Base-by-base conservation (phyloP, 2,113 vertebrate species). In the Lathamus discolor region DNA sequence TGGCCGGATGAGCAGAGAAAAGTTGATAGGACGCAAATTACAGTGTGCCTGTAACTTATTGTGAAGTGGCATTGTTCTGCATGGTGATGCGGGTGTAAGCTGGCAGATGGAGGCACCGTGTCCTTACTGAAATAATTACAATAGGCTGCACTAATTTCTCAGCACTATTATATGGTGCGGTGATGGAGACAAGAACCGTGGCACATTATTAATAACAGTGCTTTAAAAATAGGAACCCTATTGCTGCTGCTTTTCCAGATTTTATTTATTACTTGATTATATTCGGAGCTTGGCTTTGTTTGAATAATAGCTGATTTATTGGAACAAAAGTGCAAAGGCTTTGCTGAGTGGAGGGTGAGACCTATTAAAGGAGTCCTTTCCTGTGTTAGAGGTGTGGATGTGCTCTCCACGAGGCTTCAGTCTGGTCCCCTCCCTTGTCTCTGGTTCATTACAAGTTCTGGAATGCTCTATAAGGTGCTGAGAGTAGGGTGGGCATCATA, bases 71-170 rank as follows among this genome's bases (percentile, higher is more conserved):
- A 39, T 90, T 94, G 87, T 96, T 96, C 85, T 93, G 78, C 41
- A 2, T 48, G 80, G 83, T 3, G 10, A 22, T 63, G 77, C 66
- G 93, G 90, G 92, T 87, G 59, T 75, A 62, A 83, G 74, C 76
- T 91, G 90, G 62, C 96, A 86, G 68, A 10, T 3, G 1, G 80
- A 90, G 72, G 59, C 80, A 88, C 25, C 2, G 70, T 46, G 62
- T 61, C 81, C 77, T 94, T 27, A 61, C 79, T 64, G 63, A 86
- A 88, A 70, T 93, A 92, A 96, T 95, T 88, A 83, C 80, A 63
- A 24, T 55, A 59, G 4, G 10, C 88, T 88, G 74, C 83, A 82
- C 55, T 84, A 57, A 82, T 93, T 92, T 92, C 63, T 83, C 74
- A 73, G 11, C 23, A 5, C n/a, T 69, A 29, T 91, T 92, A 51